These are phyloP conservation scores for Oeneis ivallda DNA, from an alignment of 2,888 invertebrate genomes.

Conservation along the genomic window DNA sequence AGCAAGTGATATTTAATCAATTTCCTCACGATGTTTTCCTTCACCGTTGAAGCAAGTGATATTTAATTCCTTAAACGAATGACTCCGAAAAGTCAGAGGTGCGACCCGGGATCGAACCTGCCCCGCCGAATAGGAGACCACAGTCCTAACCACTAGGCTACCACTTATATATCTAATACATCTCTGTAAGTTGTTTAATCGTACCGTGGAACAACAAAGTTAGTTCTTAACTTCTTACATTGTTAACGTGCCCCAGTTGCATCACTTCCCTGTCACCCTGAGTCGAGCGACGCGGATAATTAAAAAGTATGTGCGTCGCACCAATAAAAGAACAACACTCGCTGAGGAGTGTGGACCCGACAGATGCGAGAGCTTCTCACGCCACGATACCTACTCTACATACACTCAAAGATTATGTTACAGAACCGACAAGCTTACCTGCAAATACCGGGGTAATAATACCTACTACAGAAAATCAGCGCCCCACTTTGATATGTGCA, in stretches of 20 bases:
- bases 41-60: too few relatives aligned
- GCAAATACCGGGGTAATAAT: not conserved
- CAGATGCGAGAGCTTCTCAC: constrained; percentile 70
- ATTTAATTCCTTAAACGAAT: too few relatives aligned
- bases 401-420: constrained; percentile 21
- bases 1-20: too few relatives aligned
- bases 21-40: too few relatives aligned
- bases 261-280: constrained; percentile 32
- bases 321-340: constrained; percentile 64
- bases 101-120: too few relatives aligned
- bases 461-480: too few relatives aligned
- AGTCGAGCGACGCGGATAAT: constrained; percentile 49
- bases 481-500: too few relatives aligned
- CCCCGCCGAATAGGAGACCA: too few relatives aligned
- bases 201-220: constrained; percentile 1
- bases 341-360: constrained; percentile 65
- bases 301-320: constrained; percentile 62
- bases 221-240: too few relatives aligned
- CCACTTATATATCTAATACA: too few relatives aligned
- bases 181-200: not conserved
- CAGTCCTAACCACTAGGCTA: too few relatives aligned
- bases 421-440: constrained; percentile 31
- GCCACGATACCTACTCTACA: constrained; percentile 45
- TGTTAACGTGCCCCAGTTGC: constrained; percentile 32
- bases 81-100: too few relatives aligned